These are phyloP conservation scores for pig (Sus scrofa) DNA, from an alignment of 2,113 vertebrate genomes.

Conservation along the genomic window T2T-Sscrofa CM000812.6:170590001-170590500, in stretches of 20 bases:
- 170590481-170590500: no score
- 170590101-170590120: background rate
- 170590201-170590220: background rate
- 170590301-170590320: background rate
- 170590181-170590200: background rate
- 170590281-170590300: background rate
- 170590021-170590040: background rate
- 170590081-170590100: background rate
- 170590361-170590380: background rate
- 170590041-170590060: background rate
- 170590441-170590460: no score
- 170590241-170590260: background rate
- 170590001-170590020: slow-evolving; percentile 2
- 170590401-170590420: background rate
- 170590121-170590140: background rate
- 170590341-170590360: background rate
- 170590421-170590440: background rate
- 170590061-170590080: background rate
- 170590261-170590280: background rate
- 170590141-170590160: background rate
- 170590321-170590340: background rate
- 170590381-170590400: background rate
- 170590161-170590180: background rate
- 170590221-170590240: background rate
- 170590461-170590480: background rate